These are phyloP conservation scores for Channa striata DNA, from an alignment of 2,797 vertebrate species.

Conservation along the genomic window DNA sequence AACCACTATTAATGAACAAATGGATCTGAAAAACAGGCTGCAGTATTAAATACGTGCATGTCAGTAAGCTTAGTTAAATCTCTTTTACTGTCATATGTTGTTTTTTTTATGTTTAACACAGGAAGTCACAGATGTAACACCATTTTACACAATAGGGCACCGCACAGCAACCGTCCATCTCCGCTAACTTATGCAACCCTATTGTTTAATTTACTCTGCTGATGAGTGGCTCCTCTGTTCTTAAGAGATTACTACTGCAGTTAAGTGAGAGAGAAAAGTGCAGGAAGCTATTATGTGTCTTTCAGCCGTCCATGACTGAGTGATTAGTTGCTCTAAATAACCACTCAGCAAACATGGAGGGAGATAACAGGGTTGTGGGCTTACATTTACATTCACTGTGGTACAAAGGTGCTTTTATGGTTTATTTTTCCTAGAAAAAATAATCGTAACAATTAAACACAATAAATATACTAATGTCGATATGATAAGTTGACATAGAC, in stretches of 20 bases:
- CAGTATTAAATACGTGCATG: too few relatives aligned
- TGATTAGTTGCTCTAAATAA: slow-evolving; percentile 51
- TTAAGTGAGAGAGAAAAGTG: slow-evolving; percentile 21
- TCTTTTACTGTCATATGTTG: neutral
- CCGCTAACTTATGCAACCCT: slow-evolving; percentile 4
- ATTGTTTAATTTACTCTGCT: slow-evolving; percentile 35
- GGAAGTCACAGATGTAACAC: slow-evolving; percentile 6
- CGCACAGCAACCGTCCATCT: slow-evolving; percentile 9
- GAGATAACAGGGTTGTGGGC: slow-evolving; percentile 5
- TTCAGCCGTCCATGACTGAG: slow-evolving; percentile 34
- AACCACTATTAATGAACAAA: too few relatives aligned
- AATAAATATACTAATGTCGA: neutral
- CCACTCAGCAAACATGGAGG: slow-evolving; percentile 13
- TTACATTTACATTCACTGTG: slow-evolving; percentile 6
- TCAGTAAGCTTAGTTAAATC: neutral
- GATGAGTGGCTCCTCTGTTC: slow-evolving; percentile 48
- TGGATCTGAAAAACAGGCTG: too few relatives aligned
- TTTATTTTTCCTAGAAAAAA: slow-evolving; percentile 1
- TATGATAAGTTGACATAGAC: neutral
- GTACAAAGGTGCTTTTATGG: slow-evolving; percentile 8
- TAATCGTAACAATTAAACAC: too few relatives aligned
- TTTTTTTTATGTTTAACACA: neutral
- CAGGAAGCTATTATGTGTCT: slow-evolving; percentile 54
- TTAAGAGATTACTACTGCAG: slow-evolving; percentile 43
- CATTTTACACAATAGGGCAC: neutral